phyloP scores from a whole-genome alignment of 2,888 invertebrate genomes.

The Falcaria lacertinaria region DNA sequence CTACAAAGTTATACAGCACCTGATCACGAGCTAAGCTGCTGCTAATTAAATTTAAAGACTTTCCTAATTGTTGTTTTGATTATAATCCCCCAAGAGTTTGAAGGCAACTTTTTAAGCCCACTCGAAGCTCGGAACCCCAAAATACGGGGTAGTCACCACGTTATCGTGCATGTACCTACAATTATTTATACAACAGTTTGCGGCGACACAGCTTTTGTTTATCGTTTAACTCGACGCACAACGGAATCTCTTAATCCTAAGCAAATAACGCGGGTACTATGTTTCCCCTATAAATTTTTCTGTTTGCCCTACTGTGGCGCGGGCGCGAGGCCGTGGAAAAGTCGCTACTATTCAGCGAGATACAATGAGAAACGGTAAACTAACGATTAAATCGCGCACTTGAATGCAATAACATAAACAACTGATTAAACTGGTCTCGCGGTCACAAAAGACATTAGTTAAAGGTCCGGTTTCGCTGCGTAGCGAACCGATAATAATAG shows the following conservation, averaged over 20 bases:
- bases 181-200: constrained; percentile 72
- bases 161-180: constrained; percentile 64
- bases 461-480: constrained; percentile 50
- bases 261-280: constrained; percentile 56
- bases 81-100: constrained; percentile 24
- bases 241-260: constrained; percentile 74
- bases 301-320: constrained; percentile 30
- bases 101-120: constrained; percentile 38
- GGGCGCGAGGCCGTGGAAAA: constrained; percentile 35
- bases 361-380: constrained; percentile 74
- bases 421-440: constrained; percentile 68
- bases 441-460: constrained; percentile 77
- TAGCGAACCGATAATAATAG: constrained; percentile 68
- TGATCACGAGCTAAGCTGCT: constrained; percentile 14
- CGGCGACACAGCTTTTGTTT: constrained; percentile 65
- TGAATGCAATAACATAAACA: constrained; percentile 74
- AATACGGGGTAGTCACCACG: constrained; percentile 46
- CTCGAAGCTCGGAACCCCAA: constrained; percentile 36
- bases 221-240: constrained; percentile 61
- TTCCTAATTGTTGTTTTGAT: constrained; percentile 24
- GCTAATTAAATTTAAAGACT: constrained; percentile 28
- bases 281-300: constrained; percentile 48
- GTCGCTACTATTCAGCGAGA: constrained; percentile 42
- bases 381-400: constrained; percentile 68
- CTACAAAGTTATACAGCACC: constrained; percentile 10